These are phyloP conservation scores for Metopolophium dirhodum DNA, from an alignment of 1,140 invertebrate genomes.

Conservation along the genomic window DNA sequence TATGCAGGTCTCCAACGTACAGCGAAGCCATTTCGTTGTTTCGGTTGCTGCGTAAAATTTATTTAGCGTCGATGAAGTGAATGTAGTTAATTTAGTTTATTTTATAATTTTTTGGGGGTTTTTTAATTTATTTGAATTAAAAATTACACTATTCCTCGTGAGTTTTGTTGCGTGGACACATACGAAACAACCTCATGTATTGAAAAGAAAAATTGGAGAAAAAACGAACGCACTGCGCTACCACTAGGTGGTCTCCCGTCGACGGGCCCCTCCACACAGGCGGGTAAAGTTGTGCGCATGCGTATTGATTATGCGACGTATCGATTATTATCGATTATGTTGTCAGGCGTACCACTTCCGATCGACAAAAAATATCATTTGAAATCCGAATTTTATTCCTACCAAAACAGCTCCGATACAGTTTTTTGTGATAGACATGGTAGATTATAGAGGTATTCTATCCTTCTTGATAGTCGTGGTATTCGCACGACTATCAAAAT, in stretches of 20 bases:
- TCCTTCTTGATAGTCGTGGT: too few relatives aligned
- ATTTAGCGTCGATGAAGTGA: too few relatives aligned
- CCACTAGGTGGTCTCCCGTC: slow-evolving; percentile 7
- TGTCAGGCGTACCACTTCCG: background rate
- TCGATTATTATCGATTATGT: too few relatives aligned
- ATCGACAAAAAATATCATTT: background rate
- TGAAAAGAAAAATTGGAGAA: slow-evolving; percentile 49
- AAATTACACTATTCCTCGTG: slow-evolving; percentile 74
- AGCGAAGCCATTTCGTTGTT: slow-evolving; percentile 84
- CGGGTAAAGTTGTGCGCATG: background rate
- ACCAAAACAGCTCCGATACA: background rate
- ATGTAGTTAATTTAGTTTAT: too few relatives aligned
- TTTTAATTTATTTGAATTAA: slow-evolving; percentile 72
- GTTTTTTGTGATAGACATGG: too few relatives aligned
- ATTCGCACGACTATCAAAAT: too few relatives aligned
- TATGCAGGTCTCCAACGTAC: slow-evolving; percentile 98
- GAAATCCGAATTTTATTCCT: background rate
- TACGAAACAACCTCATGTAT: slow-evolving; percentile 69
- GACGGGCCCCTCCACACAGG: background rate
- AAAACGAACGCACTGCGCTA: slow-evolving; percentile 45
- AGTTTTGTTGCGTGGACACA: slow-evolving; percentile 79
- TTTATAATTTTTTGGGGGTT: slow-evolving; percentile 79
- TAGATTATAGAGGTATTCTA: too few relatives aligned
- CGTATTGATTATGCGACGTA: too few relatives aligned
- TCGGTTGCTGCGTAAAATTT: background rate